phyloP scores from a whole-genome alignment of 2,888 invertebrate species.

The Ophion obscuratus region DNA sequence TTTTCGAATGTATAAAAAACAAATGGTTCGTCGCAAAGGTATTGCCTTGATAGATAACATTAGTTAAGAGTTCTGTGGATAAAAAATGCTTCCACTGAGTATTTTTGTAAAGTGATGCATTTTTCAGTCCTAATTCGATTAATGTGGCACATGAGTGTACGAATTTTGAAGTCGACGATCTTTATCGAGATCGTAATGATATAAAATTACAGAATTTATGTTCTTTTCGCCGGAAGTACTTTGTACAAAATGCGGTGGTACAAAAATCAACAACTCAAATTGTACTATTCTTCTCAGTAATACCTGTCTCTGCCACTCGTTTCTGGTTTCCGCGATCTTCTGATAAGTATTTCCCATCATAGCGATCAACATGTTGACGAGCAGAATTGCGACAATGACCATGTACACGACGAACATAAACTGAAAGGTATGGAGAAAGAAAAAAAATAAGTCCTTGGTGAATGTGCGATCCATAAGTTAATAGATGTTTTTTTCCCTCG shows the following conservation, averaged over 20 bases:
- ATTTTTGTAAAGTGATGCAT: no score
- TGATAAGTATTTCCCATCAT: slow-evolving; percentile 99
- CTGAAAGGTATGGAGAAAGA: slow-evolving; percentile 83
- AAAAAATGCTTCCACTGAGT: no score
- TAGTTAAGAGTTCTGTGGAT: no score
- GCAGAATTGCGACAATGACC: slow-evolving; percentile 96
- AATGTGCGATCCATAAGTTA: neutral
- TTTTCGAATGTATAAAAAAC: no score
- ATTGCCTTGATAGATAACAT: no score
- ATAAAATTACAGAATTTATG: no score
- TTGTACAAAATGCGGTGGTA: neutral
- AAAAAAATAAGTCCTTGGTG: neutral
- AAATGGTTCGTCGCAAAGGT: no score
- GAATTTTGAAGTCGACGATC: no score
- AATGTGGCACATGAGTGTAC: no score
- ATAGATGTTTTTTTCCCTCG: neutral
- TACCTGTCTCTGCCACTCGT: slow-evolving; percentile 98
- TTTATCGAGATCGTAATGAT: no score
- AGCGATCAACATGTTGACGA: slow-evolving; percentile 99
- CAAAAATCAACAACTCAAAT: neutral
- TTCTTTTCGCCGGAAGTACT: no score
- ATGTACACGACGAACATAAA: slow-evolving; percentile 98
- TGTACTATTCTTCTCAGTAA: neutral
- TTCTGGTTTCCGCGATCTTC: slow-evolving; percentile 97
- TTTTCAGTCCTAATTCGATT: no score